Percentiles rank a stretch among this genome's conserved stretches.
Evolutionary conservation across 2,888 invertebrate genomes (phyloP).

Genomic region (Candidula unifasciata): DNA sequence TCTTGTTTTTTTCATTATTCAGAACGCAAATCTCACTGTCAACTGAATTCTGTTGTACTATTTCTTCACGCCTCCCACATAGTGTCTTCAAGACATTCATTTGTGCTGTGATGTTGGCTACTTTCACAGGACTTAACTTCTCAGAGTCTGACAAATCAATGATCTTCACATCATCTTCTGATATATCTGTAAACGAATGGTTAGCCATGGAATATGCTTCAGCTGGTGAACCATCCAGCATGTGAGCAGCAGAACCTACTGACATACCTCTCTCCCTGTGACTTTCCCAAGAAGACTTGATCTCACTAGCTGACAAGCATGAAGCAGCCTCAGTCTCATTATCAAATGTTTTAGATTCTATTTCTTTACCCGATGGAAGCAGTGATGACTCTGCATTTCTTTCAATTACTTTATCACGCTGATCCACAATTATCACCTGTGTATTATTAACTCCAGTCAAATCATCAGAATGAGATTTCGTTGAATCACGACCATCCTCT

Average conservation of each 20-base stretch:
- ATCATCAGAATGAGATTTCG: background rate
- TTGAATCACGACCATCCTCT: background rate
- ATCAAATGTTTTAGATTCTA: background rate
- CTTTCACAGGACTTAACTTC: slow-evolving; percentile 10
- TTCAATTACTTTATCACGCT: background rate
- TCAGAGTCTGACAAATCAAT: slow-evolving; percentile 34
- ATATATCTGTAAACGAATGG: background rate
- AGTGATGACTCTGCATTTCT: background rate
- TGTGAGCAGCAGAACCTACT: background rate
- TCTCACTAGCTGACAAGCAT: background rate
- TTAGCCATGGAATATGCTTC: background rate
- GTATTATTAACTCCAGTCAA: background rate
- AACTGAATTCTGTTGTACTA: background rate
- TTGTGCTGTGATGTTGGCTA: background rate
- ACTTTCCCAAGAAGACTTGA: background rate
- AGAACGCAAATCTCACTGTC: background rate
- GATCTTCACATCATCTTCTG: slow-evolving; percentile 38
- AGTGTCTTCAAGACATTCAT: no score
- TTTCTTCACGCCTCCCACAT: background rate
- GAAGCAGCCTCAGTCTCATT: slow-evolving; percentile 4
- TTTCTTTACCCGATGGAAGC: background rate
- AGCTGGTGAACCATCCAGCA: background rate
- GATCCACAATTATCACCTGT: background rate
- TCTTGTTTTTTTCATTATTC: background rate
- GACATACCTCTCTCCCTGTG: background rate